phyloP scores from a whole-genome alignment of 1,140 invertebrate species.

The Platyura marginata region DNA sequence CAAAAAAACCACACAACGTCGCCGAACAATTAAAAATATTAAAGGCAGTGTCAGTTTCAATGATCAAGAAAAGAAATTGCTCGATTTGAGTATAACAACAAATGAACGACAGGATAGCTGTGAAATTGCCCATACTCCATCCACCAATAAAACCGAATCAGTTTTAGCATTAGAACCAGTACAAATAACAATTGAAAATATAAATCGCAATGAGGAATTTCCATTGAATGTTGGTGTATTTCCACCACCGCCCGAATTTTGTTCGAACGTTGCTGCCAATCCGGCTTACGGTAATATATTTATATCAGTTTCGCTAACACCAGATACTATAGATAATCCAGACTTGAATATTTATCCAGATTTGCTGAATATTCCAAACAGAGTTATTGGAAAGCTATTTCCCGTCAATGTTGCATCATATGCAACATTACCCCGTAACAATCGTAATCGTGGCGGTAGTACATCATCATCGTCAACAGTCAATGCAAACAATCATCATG shows the following conservation, averaged over 20 bases:
- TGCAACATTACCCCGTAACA: conserved; percentile 37
- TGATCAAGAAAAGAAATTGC: conserved; percentile 66
- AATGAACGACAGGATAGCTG: conserved; percentile 44
- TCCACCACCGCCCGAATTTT: conserved; percentile 43
- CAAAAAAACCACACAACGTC: conserved; percentile 24
- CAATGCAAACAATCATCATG: conserved; percentile 16
- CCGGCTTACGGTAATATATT: conserved; percentile 51
- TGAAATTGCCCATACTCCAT: conserved; percentile 25
- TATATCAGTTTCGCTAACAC: conserved; percentile 51
- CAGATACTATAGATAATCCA: conserved; percentile 34
- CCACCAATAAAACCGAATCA: conserved; percentile 22
- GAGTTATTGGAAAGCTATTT: conserved; percentile 25
- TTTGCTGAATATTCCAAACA: conserved; percentile 46
- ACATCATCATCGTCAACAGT: conserved; percentile 15
- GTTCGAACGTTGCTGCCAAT: conserved; percentile 30
- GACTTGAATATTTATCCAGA: conserved; percentile 53
- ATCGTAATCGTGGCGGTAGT: conserved; percentile 14
- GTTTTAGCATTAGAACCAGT: conserved; percentile 35
- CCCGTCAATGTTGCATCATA: conserved; percentile 30
- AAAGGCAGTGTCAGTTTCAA: conserved; percentile 59
- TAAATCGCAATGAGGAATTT: conserved; percentile 16
- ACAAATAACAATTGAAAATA: conserved; percentile 54
- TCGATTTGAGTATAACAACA: conserved; percentile 59
- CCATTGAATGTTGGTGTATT: conserved; percentile 30
- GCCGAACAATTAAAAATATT: conserved; percentile 40